Base-by-base conservation (phyloP, 2,113 vertebrate species). In the Irena cyanogastra region DNA sequence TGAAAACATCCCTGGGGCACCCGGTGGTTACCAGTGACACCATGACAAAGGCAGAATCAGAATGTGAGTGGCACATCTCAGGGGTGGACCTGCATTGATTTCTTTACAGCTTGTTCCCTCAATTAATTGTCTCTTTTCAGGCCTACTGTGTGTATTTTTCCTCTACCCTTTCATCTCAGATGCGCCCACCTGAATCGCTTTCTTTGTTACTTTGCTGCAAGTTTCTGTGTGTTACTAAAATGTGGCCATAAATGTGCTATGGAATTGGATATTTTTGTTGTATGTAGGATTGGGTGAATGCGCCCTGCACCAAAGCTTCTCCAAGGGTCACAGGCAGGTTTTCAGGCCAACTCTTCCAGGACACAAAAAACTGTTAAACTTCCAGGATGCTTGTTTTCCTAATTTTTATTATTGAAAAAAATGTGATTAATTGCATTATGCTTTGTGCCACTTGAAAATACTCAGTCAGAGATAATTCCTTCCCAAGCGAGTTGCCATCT, bases 391-490 rank as follows among this genome's bases (percentile, higher is more conserved):
- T 91, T 93, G 70, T 14, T 65, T 78, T 64, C 47, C 27, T 83
- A 28, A 93, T 92, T 86, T 66, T 35, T 37, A 37, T 75, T n/a
- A 56, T 44, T 80, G 72, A 76, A 63, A 2, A 3, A 90, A 54
- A 44, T 64, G 64, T 37, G 82, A 77, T 87, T 88, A 24, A 26
- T 19, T 60, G 19, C 83, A 50, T 93, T 88, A 33, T 42, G 30
- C 49, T 60, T 92, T 83, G n/a, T 31, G 24, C 31, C 56, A 59
- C 89, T 89, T 81, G 21, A 83, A 81, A 77, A 69, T 57, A 69
- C 76, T 89, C 77, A 91, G 85, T 89, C 77, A 91, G 85, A 91
- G 72, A 87, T 89, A 87, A 94, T 94, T 93, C 80, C 49, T 81
- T 74, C 69, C 54, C 3, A 3, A 82, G 59, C 24, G 52, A 85